A percentile compares a stretch with the other conserved stretches of the same genome.
Conservation (phyloP, 2,888 invertebrate species). For the Drosophila robusta region DNA sequence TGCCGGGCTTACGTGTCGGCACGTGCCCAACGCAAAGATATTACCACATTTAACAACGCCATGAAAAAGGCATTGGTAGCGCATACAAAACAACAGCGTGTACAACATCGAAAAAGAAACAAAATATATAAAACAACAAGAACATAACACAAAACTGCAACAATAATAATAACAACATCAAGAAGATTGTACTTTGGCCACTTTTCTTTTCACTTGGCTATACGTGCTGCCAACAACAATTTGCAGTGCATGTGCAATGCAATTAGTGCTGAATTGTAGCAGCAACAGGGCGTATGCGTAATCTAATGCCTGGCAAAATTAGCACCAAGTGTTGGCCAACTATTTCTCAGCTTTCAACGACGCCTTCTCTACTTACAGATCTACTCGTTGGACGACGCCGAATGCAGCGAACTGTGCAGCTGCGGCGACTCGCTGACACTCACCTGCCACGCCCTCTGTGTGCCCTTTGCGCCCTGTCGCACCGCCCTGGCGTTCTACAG, state of each 20-base stretch:
- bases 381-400: conserved; percentile 90
- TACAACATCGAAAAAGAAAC: conserved; percentile 21
- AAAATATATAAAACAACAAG: conserved; percentile 17
- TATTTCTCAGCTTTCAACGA: conserved; percentile 26
- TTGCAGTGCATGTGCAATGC: conserved; percentile 46
- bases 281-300: conserved; percentile 61
- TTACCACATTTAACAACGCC: conserved; percentile 65
- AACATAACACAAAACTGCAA: conserved; percentile 2
- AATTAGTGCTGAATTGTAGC: conserved; percentile 53
- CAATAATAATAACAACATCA: conserved; percentile 10
- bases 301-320: conserved; percentile 40
- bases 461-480: conserved; percentile 94
- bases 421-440: conserved; percentile 92
- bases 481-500: conserved; percentile 95
- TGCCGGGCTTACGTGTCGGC: conserved; percentile 57
- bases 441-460: conserved; percentile 95
- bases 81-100: conserved; percentile 41
- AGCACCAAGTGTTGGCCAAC: conserved; percentile 2
- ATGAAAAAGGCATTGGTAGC: conserved; percentile 34
- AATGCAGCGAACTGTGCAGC: conserved; percentile 95
- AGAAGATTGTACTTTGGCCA: conserved; percentile 49
- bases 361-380: conserved; percentile 74
- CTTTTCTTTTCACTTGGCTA: conserved; percentile 53
- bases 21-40: conserved; percentile 59
- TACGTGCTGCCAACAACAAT: conserved; percentile 37